phyloP scores from a whole-genome alignment of 2,797 vertebrate species.

The Xenops minutus region DNA sequence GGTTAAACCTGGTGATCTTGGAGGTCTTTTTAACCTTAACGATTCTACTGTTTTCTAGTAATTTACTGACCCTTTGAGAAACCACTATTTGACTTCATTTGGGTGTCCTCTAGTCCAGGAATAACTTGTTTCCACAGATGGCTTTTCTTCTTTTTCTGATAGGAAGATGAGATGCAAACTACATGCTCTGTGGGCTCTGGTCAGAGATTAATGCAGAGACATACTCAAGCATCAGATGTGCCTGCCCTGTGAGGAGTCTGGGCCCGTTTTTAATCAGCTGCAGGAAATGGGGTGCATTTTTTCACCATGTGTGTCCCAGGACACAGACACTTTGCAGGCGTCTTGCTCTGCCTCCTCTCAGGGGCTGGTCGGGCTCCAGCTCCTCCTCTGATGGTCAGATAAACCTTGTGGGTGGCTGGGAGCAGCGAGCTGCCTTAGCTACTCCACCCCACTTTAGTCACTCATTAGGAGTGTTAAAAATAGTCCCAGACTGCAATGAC shows the following conservation, averaged over 20 bases:
- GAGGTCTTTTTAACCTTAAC: background rate
- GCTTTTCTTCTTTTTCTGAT: background rate
- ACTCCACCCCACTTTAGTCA: slow-evolving; percentile 1
- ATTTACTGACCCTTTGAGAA: background rate
- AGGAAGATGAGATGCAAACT: background rate
- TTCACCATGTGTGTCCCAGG: background rate
- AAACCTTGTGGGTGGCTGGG: background rate
- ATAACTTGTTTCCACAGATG: background rate
- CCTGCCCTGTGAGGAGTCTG: background rate
- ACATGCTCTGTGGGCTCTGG: background rate
- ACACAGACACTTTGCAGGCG: background rate
- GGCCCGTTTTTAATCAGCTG: background rate
- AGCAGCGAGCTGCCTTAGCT: background rate
- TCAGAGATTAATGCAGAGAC: background rate
- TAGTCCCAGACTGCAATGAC: background rate
- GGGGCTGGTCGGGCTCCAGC: background rate
- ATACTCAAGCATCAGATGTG: background rate
- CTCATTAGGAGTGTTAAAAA: slow-evolving; percentile 17
- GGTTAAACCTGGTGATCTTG: background rate
- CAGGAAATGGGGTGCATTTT: background rate
- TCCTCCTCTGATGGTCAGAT: slow-evolving; percentile 5
- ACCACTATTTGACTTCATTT: rapidly evolving
- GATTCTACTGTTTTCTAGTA: background rate
- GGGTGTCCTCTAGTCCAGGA: background rate
- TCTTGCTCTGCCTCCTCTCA: background rate